Conservation (phyloP, 2,888 invertebrate genomes). For the Eupithecia exiguata region DNA sequence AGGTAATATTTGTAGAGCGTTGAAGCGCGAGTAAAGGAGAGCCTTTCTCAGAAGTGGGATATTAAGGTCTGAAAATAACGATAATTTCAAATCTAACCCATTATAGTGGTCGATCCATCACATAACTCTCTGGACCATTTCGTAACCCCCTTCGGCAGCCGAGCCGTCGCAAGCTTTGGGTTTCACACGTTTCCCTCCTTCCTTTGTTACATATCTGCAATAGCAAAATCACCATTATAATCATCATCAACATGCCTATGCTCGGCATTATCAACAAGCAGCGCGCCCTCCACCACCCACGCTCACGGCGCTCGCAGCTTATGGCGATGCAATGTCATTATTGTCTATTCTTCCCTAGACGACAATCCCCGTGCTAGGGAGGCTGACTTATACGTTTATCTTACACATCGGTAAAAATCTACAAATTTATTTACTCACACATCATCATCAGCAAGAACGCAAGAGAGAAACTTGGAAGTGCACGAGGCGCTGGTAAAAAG, state of each 20-base stretch:
- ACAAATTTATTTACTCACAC: neutral
- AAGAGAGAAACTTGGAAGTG: constrained; percentile 58
- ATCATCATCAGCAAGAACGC: constrained; percentile 45
- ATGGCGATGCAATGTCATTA: no score
- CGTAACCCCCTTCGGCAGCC: neutral
- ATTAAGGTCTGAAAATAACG: neutral
- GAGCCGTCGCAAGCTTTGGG: neutral
- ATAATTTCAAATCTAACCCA: neutral
- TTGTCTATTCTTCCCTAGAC: no score
- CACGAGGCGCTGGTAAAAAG: constrained; percentile 63
- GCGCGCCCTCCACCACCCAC: no score
- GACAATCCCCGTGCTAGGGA: no score
- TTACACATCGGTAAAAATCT: neutral
- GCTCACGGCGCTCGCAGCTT: no score
- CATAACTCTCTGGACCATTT: neutral
- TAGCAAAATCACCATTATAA: neutral
- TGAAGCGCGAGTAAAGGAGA: no score
- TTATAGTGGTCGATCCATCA: neutral
- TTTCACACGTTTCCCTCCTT: neutral
- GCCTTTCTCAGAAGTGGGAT: neutral
- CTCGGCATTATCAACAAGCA: no score
- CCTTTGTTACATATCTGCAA: neutral
- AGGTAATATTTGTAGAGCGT: no score
- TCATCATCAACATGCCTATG: neutral
- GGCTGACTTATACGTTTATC: no score